These are phyloP conservation scores for Beaufortia kweichowensis DNA, from an alignment of 2,113 vertebrate species.

Conservation along the genomic window DNA sequence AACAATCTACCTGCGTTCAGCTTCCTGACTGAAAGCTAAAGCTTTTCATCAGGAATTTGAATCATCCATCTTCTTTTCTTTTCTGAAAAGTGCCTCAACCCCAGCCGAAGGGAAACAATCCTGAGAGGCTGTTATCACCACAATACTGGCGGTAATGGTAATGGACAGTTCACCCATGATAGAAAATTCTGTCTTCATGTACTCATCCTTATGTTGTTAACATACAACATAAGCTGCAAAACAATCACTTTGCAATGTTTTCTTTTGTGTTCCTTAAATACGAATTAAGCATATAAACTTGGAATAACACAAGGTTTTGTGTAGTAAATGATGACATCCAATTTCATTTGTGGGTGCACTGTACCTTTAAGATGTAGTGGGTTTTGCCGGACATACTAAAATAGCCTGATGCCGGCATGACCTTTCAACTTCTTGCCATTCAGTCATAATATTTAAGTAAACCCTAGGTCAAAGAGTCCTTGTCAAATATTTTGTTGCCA, in stretches of 20 bases:
- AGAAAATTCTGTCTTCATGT: no score
- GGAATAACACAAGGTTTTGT: background rate
- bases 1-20: background rate
- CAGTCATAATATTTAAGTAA: background rate
- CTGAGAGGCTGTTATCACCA: background rate
- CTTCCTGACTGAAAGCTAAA: background rate
- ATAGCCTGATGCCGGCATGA: background rate
- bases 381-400: no score
- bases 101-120: background rate
- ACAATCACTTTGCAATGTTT: no score
- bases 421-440: background rate
- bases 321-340: no score
- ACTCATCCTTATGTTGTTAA: no score
- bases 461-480: background rate
- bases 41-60: conserved; percentile 15
- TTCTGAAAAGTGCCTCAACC: conserved; percentile 7
- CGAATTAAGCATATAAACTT: background rate
- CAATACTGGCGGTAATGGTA: background rate
- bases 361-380: background rate
- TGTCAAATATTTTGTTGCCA: background rate
- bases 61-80: conserved; percentile 28
- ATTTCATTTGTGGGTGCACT: background rate
- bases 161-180: background rate
- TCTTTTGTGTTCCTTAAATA: no score
- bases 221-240: no score